Evolutionary conservation across 2,797 vertebrate genomes (phyloP).

Genomic region (Poliocrania exsul): DNA sequence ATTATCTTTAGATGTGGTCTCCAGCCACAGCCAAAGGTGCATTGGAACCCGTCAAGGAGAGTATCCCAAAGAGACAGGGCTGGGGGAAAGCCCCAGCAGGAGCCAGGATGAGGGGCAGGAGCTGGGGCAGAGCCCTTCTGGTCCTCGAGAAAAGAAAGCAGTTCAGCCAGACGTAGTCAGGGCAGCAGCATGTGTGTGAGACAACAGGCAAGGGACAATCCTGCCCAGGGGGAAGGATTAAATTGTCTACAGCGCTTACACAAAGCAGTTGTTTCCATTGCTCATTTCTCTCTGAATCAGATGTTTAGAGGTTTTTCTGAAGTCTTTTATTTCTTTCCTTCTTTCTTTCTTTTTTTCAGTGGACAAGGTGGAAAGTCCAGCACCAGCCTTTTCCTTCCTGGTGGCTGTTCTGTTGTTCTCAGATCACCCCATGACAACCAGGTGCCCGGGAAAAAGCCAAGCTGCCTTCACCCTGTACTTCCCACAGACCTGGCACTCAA

Average conservation of each 20-base stretch:
- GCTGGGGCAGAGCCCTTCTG: neutral
- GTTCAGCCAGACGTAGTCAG: fast-evolving
- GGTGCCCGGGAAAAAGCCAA: neutral
- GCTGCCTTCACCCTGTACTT: neutral
- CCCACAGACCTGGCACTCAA: fast-evolving
- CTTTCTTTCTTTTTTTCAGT: neutral
- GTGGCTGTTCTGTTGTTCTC: neutral
- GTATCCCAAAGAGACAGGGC: neutral
- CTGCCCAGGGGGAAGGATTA: neutral
- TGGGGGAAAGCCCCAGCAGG: neutral
- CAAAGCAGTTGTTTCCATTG: neutral
- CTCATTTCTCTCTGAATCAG: neutral
- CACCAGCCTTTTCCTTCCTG: neutral
- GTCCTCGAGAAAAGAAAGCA: neutral
- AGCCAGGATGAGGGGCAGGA: neutral
- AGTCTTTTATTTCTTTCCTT: neutral
- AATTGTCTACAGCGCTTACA: neutral
- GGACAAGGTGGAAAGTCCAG: neutral
- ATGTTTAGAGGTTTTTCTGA: neutral
- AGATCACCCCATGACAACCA: neutral
- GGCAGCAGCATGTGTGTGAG: neutral
- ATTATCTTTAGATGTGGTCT: neutral
- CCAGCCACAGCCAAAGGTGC: neutral
- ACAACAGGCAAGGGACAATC: neutral
- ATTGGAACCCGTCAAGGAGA: neutral